phyloP scores from a whole-genome alignment of 2,888 invertebrate species.

The Ophion slaviceki region DNA sequence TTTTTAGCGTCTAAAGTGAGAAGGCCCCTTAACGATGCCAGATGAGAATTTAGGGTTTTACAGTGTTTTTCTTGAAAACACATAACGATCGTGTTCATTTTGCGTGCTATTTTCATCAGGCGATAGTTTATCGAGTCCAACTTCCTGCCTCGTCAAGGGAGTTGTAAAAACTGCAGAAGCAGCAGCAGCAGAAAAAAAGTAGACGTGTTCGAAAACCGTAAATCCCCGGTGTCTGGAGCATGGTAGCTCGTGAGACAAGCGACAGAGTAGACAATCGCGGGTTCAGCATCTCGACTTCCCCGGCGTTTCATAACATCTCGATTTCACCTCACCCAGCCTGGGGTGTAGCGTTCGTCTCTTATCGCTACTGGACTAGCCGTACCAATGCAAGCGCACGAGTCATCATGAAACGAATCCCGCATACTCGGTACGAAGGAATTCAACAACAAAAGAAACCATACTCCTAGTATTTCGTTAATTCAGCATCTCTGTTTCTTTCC shows the following conservation, averaged over 20 bases:
- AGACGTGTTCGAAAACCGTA: constrained; percentile 16
- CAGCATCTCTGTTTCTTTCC: constrained; percentile 12
- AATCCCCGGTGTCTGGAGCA: constrained; percentile 26
- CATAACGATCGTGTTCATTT: constrained; percentile 16
- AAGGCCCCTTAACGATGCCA: not conserved
- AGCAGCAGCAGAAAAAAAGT: constrained; percentile 11
- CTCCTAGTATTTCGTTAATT: constrained; percentile 27
- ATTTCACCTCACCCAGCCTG: constrained; percentile 28
- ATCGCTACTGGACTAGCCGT: constrained; percentile 14
- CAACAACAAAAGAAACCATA: not conserved
- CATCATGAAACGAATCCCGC: not conserved
- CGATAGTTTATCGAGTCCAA: constrained; percentile 42
- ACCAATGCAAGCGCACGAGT: constrained; percentile 6
- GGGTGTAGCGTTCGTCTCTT: constrained; percentile 12
- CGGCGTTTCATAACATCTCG: constrained; percentile 57
- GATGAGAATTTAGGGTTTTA: not conserved
- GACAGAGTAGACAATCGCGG: constrained; percentile 23
- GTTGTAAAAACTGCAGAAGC: not conserved
- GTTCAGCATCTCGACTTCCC: constrained; percentile 55
- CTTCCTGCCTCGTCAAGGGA: constrained; percentile 37
- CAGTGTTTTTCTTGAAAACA: constrained; percentile 19
- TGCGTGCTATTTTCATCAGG: constrained; percentile 24
- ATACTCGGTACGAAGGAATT: not conserved
- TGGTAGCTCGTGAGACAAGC: constrained; percentile 12
- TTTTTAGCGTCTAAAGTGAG: too few species aligned